phyloP scores from a whole-genome alignment of 2,113 vertebrate genomes.

The Cryptomyrus ogoouensis region DNA sequence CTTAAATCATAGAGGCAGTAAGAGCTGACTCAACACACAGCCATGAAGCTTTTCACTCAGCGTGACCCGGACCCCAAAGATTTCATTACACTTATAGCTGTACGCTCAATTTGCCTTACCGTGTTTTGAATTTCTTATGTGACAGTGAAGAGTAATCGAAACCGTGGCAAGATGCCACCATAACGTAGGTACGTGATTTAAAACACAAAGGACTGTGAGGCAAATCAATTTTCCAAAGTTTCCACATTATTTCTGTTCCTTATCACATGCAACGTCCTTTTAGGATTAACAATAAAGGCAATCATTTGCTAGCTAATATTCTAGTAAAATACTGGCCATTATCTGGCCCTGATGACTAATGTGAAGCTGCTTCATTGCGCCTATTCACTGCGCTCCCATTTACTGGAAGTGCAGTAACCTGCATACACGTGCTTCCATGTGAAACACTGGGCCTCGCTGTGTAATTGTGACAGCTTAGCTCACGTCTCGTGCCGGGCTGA shows the following conservation, averaged over 20 bases:
- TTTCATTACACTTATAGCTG: background rate
- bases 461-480: background rate
- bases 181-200: background rate
- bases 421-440: background rate
- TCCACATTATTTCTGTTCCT: background rate
- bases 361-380: background rate
- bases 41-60: conserved; percentile 24
- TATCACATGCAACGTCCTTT: background rate
- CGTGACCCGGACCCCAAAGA: background rate
- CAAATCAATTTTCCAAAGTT: background rate
- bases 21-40: conserved; percentile 18
- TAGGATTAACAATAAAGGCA: background rate
- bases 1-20: background rate
- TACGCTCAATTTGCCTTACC: background rate
- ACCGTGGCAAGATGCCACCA: background rate
- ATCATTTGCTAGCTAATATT: background rate
- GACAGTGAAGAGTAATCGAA: background rate
- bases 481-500: background rate
- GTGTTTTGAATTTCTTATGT: background rate
- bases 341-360: background rate
- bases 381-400: background rate
- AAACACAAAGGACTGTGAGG: background rate
- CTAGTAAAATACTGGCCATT: background rate
- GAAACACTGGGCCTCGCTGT: background rate
- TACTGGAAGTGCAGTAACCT: background rate